Evolutionary conservation across 2,797 vertebrate species (phyloP).

Genomic region (Varecia variegata): DNA sequence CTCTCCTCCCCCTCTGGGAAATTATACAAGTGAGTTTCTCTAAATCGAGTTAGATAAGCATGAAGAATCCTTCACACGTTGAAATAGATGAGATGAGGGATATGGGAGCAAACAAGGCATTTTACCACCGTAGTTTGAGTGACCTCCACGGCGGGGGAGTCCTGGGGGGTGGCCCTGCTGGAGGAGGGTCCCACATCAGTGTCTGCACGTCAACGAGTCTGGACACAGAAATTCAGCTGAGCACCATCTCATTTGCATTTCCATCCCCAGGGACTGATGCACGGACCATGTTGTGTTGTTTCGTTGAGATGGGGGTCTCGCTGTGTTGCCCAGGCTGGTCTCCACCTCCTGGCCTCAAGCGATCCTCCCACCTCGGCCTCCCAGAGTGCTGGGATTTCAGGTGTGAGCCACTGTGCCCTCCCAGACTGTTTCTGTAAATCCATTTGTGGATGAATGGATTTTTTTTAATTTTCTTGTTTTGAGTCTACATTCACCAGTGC

Average conservation of each 20-base stretch:
- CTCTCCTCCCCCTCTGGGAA: background rate
- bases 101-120: background rate
- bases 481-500: background rate
- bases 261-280: background rate
- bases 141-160: background rate
- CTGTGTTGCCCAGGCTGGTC: background rate
- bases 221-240: background rate
- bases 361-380: background rate
- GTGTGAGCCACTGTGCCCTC: too few relatives aligned
- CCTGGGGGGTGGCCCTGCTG: background rate
- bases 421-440: background rate
- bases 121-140: too few relatives aligned
- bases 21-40: background rate
- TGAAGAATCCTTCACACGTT: background rate
- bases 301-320: background rate
- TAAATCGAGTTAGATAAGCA: too few relatives aligned
- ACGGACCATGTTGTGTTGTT: background rate
- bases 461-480: background rate
- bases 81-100: background rate
- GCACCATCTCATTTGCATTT: background rate
- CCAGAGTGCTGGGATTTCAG: too few relatives aligned
- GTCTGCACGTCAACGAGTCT: accelerated
- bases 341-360: background rate
- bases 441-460: accelerated
- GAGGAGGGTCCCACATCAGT: background rate